phyloP scores from a whole-genome alignment of 2,888 invertebrate genomes.

The Helicoverpa assulta region DNA sequence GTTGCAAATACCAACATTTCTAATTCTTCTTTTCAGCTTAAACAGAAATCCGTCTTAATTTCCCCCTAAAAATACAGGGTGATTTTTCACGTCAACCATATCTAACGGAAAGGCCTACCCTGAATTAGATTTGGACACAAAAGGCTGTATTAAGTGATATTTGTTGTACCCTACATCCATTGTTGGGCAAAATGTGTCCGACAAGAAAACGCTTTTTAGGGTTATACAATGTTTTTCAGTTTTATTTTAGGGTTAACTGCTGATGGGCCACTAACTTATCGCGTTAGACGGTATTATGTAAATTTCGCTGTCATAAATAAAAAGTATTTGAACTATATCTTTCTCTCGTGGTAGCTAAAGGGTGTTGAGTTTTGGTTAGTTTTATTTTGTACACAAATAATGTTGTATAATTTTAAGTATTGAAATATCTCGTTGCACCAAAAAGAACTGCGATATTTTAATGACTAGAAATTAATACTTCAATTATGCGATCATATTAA shows the following conservation, averaged over 20 bases:
- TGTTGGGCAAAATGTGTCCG: conserved; percentile 56
- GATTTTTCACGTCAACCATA: conserved; percentile 57
- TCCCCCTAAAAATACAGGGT: conserved; percentile 45
- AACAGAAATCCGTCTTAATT: conserved; percentile 54
- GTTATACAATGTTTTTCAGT: conserved; percentile 43
- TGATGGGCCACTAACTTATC: conserved; percentile 19
- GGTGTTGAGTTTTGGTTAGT: too few species aligned
- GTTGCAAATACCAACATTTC: conserved; percentile 14
- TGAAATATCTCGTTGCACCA: too few species aligned
- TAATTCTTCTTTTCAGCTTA: conserved; percentile 31
- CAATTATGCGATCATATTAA: too few species aligned
- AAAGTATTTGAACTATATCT: background rate
- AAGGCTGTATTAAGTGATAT: conserved; percentile 64
- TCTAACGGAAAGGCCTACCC: conserved; percentile 54
- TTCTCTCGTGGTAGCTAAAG: too few species aligned
- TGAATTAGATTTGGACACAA: conserved; percentile 65
- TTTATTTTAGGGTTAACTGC: conserved; percentile 42
- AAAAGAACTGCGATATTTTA: too few species aligned
- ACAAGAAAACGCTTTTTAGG: conserved; percentile 62
- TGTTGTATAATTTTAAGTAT: too few species aligned
- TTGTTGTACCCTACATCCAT: conserved; percentile 54
- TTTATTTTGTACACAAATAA: too few species aligned
- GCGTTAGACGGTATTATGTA: conserved; percentile 8
- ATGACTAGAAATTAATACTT: too few species aligned
- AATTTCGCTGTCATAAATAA: conserved; percentile 12